These are phyloP conservation scores for Cacajao melanocephalus DNA, from an alignment of 2,797 vertebrate species.

Conservation along the genomic window DNA sequence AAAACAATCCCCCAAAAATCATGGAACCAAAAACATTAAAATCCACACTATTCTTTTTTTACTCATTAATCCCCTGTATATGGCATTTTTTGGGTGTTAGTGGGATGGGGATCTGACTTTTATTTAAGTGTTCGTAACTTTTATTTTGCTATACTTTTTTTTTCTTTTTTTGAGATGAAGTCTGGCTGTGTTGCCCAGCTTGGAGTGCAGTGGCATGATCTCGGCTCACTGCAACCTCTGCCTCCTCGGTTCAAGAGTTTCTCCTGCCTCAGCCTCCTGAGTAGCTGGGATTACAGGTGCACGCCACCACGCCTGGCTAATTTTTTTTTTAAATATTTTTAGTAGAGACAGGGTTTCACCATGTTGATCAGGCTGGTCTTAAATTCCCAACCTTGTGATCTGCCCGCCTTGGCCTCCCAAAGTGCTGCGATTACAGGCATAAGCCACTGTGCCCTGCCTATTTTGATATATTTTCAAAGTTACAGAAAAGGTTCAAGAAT, in stretches of 20 bases:
- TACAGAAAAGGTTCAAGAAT: slow-evolving; percentile 19
- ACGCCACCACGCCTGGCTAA: too few relatives aligned
- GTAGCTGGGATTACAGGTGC: neutral
- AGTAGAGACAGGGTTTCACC: neutral
- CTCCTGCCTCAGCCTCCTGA: too few relatives aligned
- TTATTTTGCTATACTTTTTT: neutral
- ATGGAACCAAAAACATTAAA: neutral
- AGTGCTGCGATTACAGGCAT: neutral
- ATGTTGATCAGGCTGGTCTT: neutral
- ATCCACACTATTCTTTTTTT: neutral
- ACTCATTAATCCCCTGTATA: neutral
- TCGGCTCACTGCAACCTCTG: neutral
- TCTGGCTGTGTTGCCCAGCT: neutral
- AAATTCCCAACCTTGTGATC: neutral
- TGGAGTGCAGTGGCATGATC: neutral
- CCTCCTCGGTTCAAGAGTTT: too few relatives aligned
- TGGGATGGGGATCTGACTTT: neutral
- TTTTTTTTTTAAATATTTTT: neutral
- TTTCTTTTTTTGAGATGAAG: too few relatives aligned
- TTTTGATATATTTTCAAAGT: slow-evolving; percentile 15
- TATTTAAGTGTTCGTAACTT: slow-evolving; percentile 7
- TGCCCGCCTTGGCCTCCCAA: neutral
- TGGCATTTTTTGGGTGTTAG: neutral
- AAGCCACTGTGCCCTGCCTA: neutral
- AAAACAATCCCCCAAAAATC: neutral